A percentile compares a stretch with the other conserved stretches of the same genome.
These are phyloP conservation scores for Halcyon chelicuti DNA, from an alignment of 2,797 vertebrate genomes.

Conservation along the genomic window DNA sequence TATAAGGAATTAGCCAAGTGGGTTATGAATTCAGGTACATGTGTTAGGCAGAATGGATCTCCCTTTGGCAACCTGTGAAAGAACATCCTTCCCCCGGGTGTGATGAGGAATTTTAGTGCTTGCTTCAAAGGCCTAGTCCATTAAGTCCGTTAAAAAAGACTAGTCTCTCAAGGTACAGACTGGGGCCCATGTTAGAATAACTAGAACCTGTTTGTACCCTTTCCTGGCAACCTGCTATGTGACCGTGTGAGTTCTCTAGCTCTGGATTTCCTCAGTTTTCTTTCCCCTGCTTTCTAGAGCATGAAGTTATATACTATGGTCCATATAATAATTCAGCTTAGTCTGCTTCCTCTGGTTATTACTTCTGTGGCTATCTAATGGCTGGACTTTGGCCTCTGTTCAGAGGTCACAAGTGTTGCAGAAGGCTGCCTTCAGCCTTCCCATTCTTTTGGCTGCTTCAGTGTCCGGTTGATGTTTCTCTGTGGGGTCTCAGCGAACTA, in stretches of 20 bases:
- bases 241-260: neutral
- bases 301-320: neutral
- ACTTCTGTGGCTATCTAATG: neutral
- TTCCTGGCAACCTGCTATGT: neutral
- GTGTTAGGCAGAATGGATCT: neutral
- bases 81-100: neutral
- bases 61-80: neutral
- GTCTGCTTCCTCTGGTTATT: neutral
- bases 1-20: neutral
- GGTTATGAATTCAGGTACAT: neutral
- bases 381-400: neutral
- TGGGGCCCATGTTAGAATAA: neutral
- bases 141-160: neutral
- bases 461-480: neutral
- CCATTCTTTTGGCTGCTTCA: neutral
- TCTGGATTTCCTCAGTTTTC: neutral
- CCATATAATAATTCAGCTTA: neutral
- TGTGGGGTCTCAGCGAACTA: neutral
- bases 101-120: neutral
- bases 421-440: neutral
- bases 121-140: neutral
- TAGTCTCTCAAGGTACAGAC: neutral
- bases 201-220: neutral
- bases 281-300: neutral
- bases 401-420: neutral